A percentile compares a stretch with the other conserved stretches of the same genome.
Evolutionary conservation across 1,140 invertebrate species (phyloP).

Genomic region (Meloidogyne chitwoodi): DNA sequence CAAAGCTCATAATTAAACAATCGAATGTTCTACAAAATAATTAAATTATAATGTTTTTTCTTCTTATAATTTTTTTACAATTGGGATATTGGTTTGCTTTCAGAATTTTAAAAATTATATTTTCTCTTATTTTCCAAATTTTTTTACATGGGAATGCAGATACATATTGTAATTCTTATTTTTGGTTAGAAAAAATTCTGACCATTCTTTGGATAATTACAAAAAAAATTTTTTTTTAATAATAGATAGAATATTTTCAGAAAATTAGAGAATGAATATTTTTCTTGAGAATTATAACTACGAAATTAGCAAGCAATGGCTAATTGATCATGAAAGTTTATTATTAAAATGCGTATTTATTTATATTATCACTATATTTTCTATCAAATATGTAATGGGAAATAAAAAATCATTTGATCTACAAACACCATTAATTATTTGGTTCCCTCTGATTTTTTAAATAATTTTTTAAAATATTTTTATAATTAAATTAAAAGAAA

Average conservation of each 20-base stretch:
- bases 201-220: too few relatives aligned
- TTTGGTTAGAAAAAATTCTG: too few relatives aligned
- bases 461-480: not conserved
- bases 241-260: not conserved
- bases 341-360: constrained; percentile 64
- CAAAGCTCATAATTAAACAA: not conserved
- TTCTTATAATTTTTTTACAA: too few relatives aligned
- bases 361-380: constrained; percentile 72
- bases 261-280: constrained; percentile 20
- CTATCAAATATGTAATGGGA: constrained; percentile 40
- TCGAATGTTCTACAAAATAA: not conserved
- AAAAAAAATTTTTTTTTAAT: too few relatives aligned
- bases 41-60: not conserved
- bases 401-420: constrained; percentile 39
- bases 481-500: not conserved
- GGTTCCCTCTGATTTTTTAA: not conserved
- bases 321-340: constrained; percentile 37
- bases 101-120: too few relatives aligned
- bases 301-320: constrained; percentile 34
- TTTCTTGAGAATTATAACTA: constrained; percentile 44
- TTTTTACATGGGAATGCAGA: too few relatives aligned
- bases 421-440: constrained; percentile 20
- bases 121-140: too few relatives aligned
- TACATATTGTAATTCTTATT: too few relatives aligned
- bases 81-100: too few relatives aligned